Conservation (phyloP, 2,888 invertebrate genomes). For the Acanthosoma haemorrhoidale region DNA sequence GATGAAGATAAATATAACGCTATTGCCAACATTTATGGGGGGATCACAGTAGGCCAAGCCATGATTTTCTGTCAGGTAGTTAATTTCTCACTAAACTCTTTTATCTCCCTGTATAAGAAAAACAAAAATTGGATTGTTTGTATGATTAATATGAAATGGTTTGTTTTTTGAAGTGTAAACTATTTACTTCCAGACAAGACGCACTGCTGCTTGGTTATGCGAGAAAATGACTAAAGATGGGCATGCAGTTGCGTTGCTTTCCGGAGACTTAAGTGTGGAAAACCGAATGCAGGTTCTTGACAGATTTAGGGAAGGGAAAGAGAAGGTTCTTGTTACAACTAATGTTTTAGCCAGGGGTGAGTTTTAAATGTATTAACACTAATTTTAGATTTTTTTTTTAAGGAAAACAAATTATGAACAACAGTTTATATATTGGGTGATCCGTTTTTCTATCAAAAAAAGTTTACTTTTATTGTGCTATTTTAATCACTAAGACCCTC, state of each 20-base stretch:
- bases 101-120: too few species aligned
- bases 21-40: constrained; percentile 92
- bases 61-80: constrained; percentile 92
- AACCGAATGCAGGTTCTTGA: constrained; percentile 88
- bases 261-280: constrained; percentile 88
- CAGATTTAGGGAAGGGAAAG: constrained; percentile 83
- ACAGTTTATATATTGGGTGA: too few species aligned
- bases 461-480: too few species aligned
- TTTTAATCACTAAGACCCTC: too few species aligned
- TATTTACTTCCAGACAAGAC: constrained; percentile 62
- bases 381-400: too few species aligned
- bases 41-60: constrained; percentile 92
- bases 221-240: constrained; percentile 86
- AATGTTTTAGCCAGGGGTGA: constrained; percentile 72
- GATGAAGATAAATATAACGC: constrained; percentile 87
- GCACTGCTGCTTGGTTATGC: constrained; percentile 82
- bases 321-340: constrained; percentile 92
- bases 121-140: too few species aligned
- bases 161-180: too few species aligned
- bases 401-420: too few species aligned
- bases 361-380: not conserved
- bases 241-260: constrained; percentile 87
- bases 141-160: too few species aligned
- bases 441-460: too few species aligned
- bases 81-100: too few species aligned